Evolutionary conservation across 2,888 invertebrate species (phyloP).

Genomic region (Drosophila borborema): DNA sequence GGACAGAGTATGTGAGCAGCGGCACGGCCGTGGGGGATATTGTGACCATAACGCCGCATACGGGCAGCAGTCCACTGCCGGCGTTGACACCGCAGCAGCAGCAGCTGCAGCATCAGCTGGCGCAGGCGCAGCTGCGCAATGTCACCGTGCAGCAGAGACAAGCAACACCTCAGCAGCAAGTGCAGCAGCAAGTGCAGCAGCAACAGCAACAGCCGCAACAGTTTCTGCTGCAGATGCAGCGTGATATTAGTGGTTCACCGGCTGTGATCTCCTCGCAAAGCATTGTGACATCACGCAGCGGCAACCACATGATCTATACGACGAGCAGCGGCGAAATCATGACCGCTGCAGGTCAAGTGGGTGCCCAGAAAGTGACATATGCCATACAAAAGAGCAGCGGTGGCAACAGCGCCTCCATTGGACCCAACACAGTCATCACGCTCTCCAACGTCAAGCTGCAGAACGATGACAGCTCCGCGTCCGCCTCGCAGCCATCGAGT

Average conservation of each 20-base stretch:
- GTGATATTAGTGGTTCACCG: constrained; percentile 71
- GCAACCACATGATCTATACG: constrained; percentile 83
- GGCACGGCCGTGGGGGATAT: constrained; percentile 68
- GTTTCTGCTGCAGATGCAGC: constrained; percentile 79
- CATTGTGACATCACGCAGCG: constrained; percentile 68
- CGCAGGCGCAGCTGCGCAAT: constrained; percentile 77
- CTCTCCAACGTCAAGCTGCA: constrained; percentile 82
- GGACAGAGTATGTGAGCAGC: constrained; percentile 55
- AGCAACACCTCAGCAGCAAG: constrained; percentile 61
- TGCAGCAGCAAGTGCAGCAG: constrained; percentile 59
- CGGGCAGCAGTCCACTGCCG: constrained; percentile 64
- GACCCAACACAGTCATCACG: constrained; percentile 81
- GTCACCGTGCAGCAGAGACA: constrained; percentile 77
- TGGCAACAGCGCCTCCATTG: constrained; percentile 65
- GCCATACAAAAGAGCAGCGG: constrained; percentile 66
- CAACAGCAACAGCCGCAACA: constrained; percentile 70
- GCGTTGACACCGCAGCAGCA: constrained; percentile 70
- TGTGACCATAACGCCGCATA: constrained; percentile 66
- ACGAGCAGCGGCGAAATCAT: constrained; percentile 77
- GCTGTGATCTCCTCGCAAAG: constrained; percentile 51
- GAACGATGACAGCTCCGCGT: constrained; percentile 63
- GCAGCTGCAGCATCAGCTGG: constrained; percentile 74
- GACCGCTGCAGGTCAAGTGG: constrained; percentile 55
- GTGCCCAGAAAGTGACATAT: constrained; percentile 82
- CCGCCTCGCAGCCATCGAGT: constrained; percentile 56